Conservation (phyloP, 2,797 vertebrate genomes). For the Anguilla anguilla region DNA sequence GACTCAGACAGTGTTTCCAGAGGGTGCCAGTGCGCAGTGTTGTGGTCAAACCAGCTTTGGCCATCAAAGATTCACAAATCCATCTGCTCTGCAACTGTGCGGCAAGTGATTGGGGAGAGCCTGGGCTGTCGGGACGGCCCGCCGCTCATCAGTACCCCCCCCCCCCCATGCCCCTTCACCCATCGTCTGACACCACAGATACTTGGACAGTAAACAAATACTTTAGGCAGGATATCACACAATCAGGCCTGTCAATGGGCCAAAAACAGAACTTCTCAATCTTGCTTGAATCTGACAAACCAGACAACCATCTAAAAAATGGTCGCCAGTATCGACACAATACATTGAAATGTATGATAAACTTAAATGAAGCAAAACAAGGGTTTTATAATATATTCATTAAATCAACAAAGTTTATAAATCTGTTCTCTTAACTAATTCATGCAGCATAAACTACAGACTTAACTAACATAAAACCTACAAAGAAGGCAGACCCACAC, state of each 20-base stretch:
- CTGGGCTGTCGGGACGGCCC: conserved; percentile 52
- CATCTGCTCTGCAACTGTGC: conserved; percentile 68
- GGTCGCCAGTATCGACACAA: no score
- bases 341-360: no score
- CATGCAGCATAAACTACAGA: not conserved
- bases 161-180: not conserved
- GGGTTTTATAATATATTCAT: not conserved
- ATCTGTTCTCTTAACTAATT: not conserved
- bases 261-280: not conserved
- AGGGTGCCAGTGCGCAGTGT: conserved; percentile 16
- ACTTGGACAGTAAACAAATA: conserved; percentile 1
- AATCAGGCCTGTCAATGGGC: conserved; percentile 23
- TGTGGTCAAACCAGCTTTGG: conserved; percentile 28
- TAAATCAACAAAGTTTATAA: not conserved
- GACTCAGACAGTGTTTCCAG: conserved; percentile 11
- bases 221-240: conserved; percentile 35
- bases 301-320: not conserved
- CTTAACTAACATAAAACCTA: not conserved
- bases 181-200: not conserved
- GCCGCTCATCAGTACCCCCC: conserved; percentile 35
- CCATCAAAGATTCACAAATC: conserved; percentile 49
- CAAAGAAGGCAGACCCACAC: no score
- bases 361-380: no score
- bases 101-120: conserved; percentile 68
- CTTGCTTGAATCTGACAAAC: not conserved